Base-by-base conservation (phyloP, 2,113 vertebrate genomes). In the Cnemophilus loriae region DNA sequence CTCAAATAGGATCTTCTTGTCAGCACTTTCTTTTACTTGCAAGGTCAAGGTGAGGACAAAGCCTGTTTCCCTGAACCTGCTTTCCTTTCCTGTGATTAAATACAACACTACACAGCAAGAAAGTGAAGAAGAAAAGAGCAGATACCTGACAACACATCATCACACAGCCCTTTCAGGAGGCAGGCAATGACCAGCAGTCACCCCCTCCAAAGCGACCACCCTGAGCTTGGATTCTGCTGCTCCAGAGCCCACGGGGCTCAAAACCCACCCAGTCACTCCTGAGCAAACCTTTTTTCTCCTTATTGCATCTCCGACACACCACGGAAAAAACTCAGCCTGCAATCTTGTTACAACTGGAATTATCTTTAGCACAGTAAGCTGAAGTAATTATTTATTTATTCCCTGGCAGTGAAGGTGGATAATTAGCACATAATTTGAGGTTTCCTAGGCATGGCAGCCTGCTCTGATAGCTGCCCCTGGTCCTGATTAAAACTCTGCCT, bases 321-420 rank as follows among this genome's bases (percentile, higher is more conserved):
- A 3, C 0, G 0, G 26, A 47, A 41, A 75, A 56, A 49, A 6
- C 18, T 2, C 88, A 88, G 44, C 44, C 68, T 61, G 21, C 32
- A 78, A 56, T 68, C 71, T 47, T 30, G 21, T 53, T 86, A 81
- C 56, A 81, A 39, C 27, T 15, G 33, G 35, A 81, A 92, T 81
- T 81, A 19, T 47, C 88, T 86, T 70, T 11, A 90, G 83, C 85
- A 33, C 52, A 61, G 71, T 63, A 86, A 93, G 21, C 27, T 88
- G 60, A 67, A 94, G 52, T 87, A 42, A 52, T 90, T 93, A 86
- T 82, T 90, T 94, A 95, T 92, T 95, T 95, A 97, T 96, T 90
- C 60, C 74, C 52, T 71, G 41, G 56, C 64, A 95, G 70, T 22
- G 68, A 50, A 90, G 93, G 76, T 88, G 49, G 95, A 87, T 92